phyloP scores from a whole-genome alignment of 2,888 invertebrate species.

The Drymonia ruficornis region DNA sequence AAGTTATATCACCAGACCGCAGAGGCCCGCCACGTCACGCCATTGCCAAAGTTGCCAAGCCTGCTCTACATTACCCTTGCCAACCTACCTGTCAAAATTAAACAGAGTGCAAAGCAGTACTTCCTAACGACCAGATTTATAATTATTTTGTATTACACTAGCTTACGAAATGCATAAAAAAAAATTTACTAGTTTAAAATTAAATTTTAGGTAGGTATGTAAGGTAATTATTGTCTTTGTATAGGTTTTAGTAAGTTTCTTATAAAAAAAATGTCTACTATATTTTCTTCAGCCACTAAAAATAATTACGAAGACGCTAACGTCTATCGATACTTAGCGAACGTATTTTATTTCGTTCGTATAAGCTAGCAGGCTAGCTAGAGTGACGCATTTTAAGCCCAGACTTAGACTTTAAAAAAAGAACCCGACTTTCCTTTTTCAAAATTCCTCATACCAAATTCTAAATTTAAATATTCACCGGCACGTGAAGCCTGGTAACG shows the following conservation, averaged over 20 bases:
- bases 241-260: too few relatives aligned
- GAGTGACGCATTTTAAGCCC: too few relatives aligned
- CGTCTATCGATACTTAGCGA: too few relatives aligned
- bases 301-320: too few relatives aligned
- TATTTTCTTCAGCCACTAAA: too few relatives aligned
- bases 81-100: background rate
- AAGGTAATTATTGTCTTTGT: too few relatives aligned
- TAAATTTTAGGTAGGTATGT: too few relatives aligned
- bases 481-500: constrained; percentile 38
- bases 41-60: constrained; percentile 38
- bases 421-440: background rate
- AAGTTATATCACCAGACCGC: constrained; percentile 45
- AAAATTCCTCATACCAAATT: background rate
- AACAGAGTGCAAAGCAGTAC: background rate
- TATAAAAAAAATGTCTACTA: too few relatives aligned
- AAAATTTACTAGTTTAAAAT: too few relatives aligned
- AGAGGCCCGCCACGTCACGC: constrained; percentile 48
- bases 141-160: background rate
- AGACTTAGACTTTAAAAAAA: constrained; percentile 8
- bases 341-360: too few relatives aligned
- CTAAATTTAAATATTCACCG: constrained; percentile 12
- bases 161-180: background rate
- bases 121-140: background rate
- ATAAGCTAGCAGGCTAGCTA: too few relatives aligned
- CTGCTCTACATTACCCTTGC: constrained; percentile 48